Base-by-base conservation (phyloP, 1,140 invertebrate species). In the Drosophila gunungcola region DNA sequence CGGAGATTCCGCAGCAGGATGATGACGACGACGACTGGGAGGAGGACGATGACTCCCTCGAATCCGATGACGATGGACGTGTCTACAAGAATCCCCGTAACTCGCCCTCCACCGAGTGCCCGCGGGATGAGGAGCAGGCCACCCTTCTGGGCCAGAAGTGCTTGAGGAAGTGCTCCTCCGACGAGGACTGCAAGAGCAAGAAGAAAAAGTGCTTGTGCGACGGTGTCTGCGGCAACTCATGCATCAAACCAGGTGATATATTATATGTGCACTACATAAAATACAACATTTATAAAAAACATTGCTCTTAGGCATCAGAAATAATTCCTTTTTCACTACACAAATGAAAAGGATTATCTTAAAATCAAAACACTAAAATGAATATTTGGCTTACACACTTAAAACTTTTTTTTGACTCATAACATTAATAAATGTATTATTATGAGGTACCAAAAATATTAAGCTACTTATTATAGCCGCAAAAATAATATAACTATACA, bases 171-270 rank as follows among this genome's bases (percentile, higher is more conserved):
- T 99, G 98, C 92, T 97, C 96, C 0, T 96, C 96, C 0, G 97
- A 99, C 90, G 96, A 97, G 85, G 98, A 99, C 90, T 99, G 98
- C 93, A 98, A 98, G 92, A 98, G 97, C 90, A 96, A 98, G 92
- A 97, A 98, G 93, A 99, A 99, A 93, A 97, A 97, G 89, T 99
- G 98, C 91, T 94, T 98, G 48, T 99, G 98, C 92, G 98, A 99
- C 91, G 98, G 98, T 38, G 95, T 96, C 3, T 99, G 98, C 91
- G 98, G 98, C 25, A 96, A 98, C 95, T 98, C 97, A 13, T 99
- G 98, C 93, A 98, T 99, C 65, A 98, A 99, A 93, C 97, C 97
- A 80, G 95, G 95, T 95, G 46, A 93, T 21, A 21, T 21, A 21
- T 21, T 21, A 21, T 21, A 21, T 21, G 16, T 21, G 16, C 16